Base-by-base conservation (phyloP, 2,888 invertebrate genomes). In the Pediacus dermestoides region DNA sequence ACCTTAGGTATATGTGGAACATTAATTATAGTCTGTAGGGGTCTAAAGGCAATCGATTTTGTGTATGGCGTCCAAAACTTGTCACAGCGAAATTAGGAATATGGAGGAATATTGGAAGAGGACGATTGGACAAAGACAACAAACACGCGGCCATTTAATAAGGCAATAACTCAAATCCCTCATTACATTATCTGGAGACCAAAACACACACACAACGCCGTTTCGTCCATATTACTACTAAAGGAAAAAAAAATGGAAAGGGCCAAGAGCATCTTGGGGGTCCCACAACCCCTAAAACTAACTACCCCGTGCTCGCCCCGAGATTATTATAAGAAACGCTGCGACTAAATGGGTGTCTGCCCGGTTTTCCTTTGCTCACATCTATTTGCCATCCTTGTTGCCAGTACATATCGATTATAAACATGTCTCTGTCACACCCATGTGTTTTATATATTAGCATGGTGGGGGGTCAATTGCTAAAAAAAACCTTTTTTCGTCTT, bases 251-350 rank as follows among this genome's bases (percentile, higher is more conserved):
- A n/a, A n/a, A n/a, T n/a, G n/a, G n/a, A n/a, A n/a, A n/a, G n/a
- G n/a, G n/a, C n/a, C n/a, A n/a, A n/a, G n/a, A 50, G 42, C 48
- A 47, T 50, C 49, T 44, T 42, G 50, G 48, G 48, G 45, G 40
- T 44, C 37, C 38, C 39, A 16, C 42, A 36, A 36, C 42, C 53
- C 52, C 28, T 28, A 11, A 28, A 49, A 53, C 51, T 57, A 57
- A 55, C 55, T 57, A 57, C 52, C 50, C 53, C 53, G 46, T 57
- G 50, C 58, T 59, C 61, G 51, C 61, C 58, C 61, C 53, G 55
- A 64, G 63, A 66, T 66, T 65, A 66, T 66, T 66, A 66, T 66
- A 64, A 66, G 64, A 64, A 66, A 66, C 63, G 66, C 57, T 59
- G 58, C 56, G 59, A 63, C 64, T 66, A 66, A 66, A 64, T 66